Evolutionary conservation across 2,113 vertebrate genomes (phyloP).

Genomic region (Hoplias malabaricus): DNA sequence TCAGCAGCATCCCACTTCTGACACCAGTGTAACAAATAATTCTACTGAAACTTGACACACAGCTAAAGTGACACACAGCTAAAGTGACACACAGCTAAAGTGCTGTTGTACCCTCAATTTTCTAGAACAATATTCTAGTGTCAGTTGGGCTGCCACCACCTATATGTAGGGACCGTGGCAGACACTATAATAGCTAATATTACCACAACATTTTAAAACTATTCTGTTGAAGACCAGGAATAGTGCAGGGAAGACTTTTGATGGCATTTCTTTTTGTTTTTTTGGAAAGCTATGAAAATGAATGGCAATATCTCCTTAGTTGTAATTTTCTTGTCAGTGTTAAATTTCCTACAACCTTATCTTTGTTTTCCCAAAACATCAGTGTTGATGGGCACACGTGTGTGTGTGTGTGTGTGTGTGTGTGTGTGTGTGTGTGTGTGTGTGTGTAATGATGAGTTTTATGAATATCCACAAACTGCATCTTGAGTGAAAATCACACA

Average conservation of each 20-base stretch:
- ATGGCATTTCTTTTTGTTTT: not conserved
- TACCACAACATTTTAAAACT: not conserved
- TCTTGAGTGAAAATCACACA: conserved; percentile 75
- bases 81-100: no score
- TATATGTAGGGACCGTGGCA: no score
- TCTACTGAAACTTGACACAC: no score
- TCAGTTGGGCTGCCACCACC: no score
- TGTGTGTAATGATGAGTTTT: conserved; percentile 63
- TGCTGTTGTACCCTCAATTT: no score
- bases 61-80: no score
- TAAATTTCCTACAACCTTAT: conserved; percentile 49
- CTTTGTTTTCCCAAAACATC: conserved; percentile 50
- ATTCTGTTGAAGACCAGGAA: not conserved
- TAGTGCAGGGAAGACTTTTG: conserved; percentile 7
- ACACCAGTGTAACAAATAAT: no score
- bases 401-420: conserved; percentile 27
- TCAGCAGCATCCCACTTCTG: no score
- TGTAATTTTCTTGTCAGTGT: conserved; percentile 33
- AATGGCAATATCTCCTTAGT: conserved; percentile 16
- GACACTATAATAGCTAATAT: not conserved
- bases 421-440: conserved; percentile 24
- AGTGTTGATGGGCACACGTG: conserved; percentile 35
- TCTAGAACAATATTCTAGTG: no score
- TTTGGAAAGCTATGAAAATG: conserved; percentile 13
- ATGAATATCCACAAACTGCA: conserved; percentile 67